These are phyloP conservation scores for Vanessa tameamea DNA, from an alignment of 1,140 invertebrate genomes.

Conservation along the genomic window DNA sequence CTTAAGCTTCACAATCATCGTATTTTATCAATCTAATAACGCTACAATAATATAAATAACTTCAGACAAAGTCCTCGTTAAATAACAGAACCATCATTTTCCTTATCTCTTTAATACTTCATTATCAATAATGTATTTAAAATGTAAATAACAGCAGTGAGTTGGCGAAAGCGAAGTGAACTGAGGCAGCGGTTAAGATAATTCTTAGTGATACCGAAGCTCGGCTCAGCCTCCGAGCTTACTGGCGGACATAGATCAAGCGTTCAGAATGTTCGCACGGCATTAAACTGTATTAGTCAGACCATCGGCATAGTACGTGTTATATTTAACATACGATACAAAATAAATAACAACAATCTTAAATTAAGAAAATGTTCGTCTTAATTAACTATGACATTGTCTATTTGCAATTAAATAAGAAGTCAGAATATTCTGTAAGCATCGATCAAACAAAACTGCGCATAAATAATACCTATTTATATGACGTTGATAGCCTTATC, in stretches of 20 bases:
- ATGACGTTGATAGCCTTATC: too few species aligned
- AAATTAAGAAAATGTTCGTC: too few species aligned
- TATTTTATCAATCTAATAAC: too few species aligned
- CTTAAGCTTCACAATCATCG: too few species aligned
- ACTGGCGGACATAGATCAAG: constrained; percentile 13
- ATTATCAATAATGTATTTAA: constrained; percentile 28
- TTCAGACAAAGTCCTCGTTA: neutral
- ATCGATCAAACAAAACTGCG: too few species aligned
- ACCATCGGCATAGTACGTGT: neutral
- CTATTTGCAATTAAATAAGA: too few species aligned
- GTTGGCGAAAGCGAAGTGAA: constrained; percentile 29
- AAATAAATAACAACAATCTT: too few species aligned
- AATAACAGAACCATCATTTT: neutral
- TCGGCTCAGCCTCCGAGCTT: constrained; percentile 20
- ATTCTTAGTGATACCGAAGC: constrained; percentile 19
- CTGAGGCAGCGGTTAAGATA: constrained; percentile 29
- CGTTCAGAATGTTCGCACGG: neutral
- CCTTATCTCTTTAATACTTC: neutral
- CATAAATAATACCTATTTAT: too few species aligned
- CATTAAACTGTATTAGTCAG: neutral
- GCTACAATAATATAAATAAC: neutral
- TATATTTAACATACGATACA: too few species aligned
- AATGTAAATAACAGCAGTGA: constrained; percentile 30
- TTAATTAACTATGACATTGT: too few species aligned
- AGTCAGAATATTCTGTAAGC: too few species aligned